Evolutionary conservation across 2,113 vertebrate species (phyloP), one percentile per base, ranked within the genome.

Genomic region (Brevimyrus niger): DNA sequence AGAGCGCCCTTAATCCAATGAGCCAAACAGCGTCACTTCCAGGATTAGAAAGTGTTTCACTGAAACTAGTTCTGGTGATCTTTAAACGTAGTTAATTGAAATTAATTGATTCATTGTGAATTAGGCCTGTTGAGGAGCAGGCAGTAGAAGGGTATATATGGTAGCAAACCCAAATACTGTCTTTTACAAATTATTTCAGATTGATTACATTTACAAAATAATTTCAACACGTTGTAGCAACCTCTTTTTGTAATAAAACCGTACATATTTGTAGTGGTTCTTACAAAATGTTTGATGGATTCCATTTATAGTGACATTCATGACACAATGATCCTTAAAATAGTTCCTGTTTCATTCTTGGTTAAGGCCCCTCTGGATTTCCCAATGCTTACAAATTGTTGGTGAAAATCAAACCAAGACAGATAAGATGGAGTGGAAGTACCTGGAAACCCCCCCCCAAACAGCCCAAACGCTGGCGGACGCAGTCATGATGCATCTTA

Each of bases 141-240:
- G 2, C 38, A 4, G 9, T 46, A 35, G 35, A 15, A 53, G 11
- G 1, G 4, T 1, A 5, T 9, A 87, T 23, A 19, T 21, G 4
- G 27, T 23, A 89, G 31, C 13, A 23, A 27, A 88, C 11, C 8
- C 87, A 80, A 90, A 84, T 55, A 46, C 87, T 90, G 53, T 85
- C 42, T 85, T n/a, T 27, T 46, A 47, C 21, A n/a, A 85, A 85
- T 85, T 27, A 46, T 46, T 85, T 48, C 44, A 47, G 46, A 85
- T n/a, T 46, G 7, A 85, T 85, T 85, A 48, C 10, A 2, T 21
- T 19, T 23, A 48, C 42, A 27, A 23, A 48, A 42, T 42, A 80
- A 38, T 80, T 7, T 35, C 4, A 7, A 38, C 6, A 6, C 17
- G 27, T 3, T 76, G 35, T 76, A 19, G 0, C 17, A 42, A 76